Evolutionary conservation across 1,140 invertebrate genomes (phyloP).

Genomic region (Sesamia nonagrioides): DNA sequence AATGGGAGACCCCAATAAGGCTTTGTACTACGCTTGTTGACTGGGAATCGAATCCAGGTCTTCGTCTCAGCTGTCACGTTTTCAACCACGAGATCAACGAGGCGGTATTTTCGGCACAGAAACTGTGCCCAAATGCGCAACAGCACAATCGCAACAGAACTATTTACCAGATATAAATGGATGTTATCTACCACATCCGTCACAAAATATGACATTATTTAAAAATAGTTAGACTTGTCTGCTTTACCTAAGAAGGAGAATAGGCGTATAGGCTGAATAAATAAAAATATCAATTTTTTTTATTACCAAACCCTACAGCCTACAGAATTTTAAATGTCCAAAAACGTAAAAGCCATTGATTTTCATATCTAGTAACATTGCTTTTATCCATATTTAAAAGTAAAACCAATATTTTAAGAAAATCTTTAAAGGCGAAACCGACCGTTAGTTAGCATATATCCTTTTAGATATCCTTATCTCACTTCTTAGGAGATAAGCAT

Average conservation of each 20-base stretch:
- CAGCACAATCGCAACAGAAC: too few relatives aligned
- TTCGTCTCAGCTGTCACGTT: too few relatives aligned
- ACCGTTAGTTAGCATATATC: neutral
- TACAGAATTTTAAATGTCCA: neutral
- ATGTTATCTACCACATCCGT: too few relatives aligned
- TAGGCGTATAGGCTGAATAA: neutral
- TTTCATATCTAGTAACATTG: neutral
- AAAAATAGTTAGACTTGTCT: too few relatives aligned
- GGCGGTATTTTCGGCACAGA: too few relatives aligned
- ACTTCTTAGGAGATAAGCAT: neutral
- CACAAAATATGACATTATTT: too few relatives aligned
- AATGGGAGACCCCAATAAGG: too few relatives aligned
- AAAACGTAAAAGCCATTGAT: neutral
- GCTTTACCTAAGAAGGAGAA: neutral
- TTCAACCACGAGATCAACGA: too few relatives aligned
- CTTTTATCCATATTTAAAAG: neutral
- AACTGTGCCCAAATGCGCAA: too few relatives aligned
- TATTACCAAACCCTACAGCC: neutral
- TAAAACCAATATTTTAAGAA: neutral
- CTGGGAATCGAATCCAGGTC: too few relatives aligned
- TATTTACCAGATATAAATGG: too few relatives aligned
- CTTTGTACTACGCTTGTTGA: too few relatives aligned
- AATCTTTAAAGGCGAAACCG: neutral
- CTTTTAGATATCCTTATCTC: slow-evolving; percentile 2
- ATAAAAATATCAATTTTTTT: neutral